Base-by-base conservation (phyloP, 2,113 vertebrate genomes). In the Sebastes schlegelii region DNA sequence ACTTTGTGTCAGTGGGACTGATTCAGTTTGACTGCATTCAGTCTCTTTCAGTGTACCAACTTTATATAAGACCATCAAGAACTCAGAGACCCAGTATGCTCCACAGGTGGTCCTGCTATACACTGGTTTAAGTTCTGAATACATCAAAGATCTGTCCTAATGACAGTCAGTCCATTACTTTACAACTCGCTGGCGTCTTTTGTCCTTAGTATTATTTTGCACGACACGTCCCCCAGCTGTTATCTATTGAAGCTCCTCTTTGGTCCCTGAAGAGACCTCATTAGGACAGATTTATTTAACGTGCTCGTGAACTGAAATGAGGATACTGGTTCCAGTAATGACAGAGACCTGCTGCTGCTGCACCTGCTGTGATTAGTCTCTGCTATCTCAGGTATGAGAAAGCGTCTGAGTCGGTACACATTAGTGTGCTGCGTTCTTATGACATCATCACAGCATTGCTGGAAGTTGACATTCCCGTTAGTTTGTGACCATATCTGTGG, bases 21-120 rank as follows among this genome's bases (percentile, higher is more conserved):
- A 91, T 86, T 82, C 54, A 63, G 61, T 86, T 80, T 65, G 74
- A 43, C 63, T 74, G 65, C 51, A 76, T 58, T 54, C 61, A 46
- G 14, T 60, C 62, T 40, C 21, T 54, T 60, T 73, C 52, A 73
- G 0, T 55, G 54, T 17, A 55, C 45, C 34, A 64, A 17, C 17
- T 17, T 55, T 76, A 75, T 83, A 84, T 81, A 74, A 21, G 70
- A 57, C 54, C 61, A 71, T 82, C 45, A 43, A 45, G 46, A 79
- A 26, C 26, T 23, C 0, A 19, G 23, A 51, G 57, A 11, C n/a
- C 48, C 13, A 8, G n/a, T 19, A 1, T 4, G 40, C 26, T 45
- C 60, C 75, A 79, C 74, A 79, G 81, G 63, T 66, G 74, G 49
- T 54, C 66, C 65, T 63, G 52, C 23, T 74, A 49, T 58, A 9